Evolutionary conservation across 2,888 invertebrate genomes (phyloP).

Genomic region (Anticlea derivata): DNA sequence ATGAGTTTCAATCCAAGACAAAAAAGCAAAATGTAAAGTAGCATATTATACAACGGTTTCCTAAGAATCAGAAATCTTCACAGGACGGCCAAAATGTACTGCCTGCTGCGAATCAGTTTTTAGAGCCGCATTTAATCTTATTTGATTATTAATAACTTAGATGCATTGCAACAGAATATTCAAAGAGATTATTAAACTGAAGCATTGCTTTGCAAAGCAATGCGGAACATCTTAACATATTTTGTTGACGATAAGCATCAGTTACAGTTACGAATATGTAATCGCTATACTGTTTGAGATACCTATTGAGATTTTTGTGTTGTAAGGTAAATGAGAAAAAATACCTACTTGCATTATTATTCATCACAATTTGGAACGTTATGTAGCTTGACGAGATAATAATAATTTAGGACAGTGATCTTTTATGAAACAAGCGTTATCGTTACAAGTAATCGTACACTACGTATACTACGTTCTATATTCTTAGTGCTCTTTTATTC

Average conservation of each 20-base stretch:
- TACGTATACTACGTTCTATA: too few relatives aligned
- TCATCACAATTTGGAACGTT: conserved; percentile 20
- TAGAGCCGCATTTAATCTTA: too few relatives aligned
- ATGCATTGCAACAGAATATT: conserved; percentile 30
- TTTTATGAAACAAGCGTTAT: background rate
- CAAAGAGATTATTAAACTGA: conserved; percentile 33
- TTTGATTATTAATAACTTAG: too few relatives aligned
- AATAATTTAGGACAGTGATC: conserved; percentile 11
- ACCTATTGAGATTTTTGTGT: conserved; percentile 14
- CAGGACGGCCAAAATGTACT: too few relatives aligned
- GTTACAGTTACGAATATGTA: conserved; percentile 20
- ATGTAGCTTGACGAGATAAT: conserved; percentile 31
- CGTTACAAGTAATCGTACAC: too few relatives aligned
- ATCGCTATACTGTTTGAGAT: conserved; percentile 20
- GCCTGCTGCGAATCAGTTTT: too few relatives aligned
- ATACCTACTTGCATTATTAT: conserved; percentile 3
- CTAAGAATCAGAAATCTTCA: too few relatives aligned
- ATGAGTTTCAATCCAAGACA: too few relatives aligned
- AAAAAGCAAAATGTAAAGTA: too few relatives aligned
- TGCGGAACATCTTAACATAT: conserved; percentile 44
- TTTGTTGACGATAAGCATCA: conserved; percentile 37
- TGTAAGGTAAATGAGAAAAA: conserved; percentile 19
- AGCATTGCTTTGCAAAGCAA: conserved; percentile 33
- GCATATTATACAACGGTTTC: too few relatives aligned
- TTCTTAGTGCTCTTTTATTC: too few relatives aligned